Evolutionary conservation across 2,888 invertebrate genomes (phyloP), one percentile per base, ranked within the genome.

Genomic region (Drosophila cracens): DNA sequence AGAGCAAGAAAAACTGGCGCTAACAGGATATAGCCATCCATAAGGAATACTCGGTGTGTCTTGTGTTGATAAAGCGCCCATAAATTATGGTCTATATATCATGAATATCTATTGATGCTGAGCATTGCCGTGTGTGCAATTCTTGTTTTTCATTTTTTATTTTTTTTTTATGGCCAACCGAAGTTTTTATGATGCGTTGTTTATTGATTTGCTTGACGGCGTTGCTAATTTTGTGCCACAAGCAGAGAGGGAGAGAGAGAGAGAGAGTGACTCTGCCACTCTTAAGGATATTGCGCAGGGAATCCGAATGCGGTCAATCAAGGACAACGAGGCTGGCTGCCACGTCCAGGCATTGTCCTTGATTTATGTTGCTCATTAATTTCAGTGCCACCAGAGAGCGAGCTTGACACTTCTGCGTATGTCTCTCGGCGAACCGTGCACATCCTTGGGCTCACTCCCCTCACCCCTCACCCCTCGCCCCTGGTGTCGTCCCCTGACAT

Each of bases 341-440:
- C 58, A 29, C 27, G 46, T 16, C 46, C 46, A 36, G 62, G 68
- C 81, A 76, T 80, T 79, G 79, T 83, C 70, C 77, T 78, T 91
- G 90, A 90, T 90, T 91, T 91, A 90, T 87, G 87, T 66, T 60
- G 65, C 66, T 79, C 81, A 90, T 89, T 83, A 83, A 89, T 90
- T 89, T 81, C 67, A 29, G 71, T 83, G 86, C 83, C 79, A 76
- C 80, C 83, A 84, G 72, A 77, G 82, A 6, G 46, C 25, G 46
- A 46, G 21, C 16, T 79, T 87, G 90, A 81, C 88, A 87, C 87
- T 81, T 76, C 82, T 82, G 58, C 85, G 79, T 79, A 70, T 51
- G 74, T 67, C 59, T 40, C 38, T 60, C 2, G 43, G 11, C 43
- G 11, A 21, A 0, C 43, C 43, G 21, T 2, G 46, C 46, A 21